These are phyloP conservation scores for Batillaria attramentaria DNA, from an alignment of 1,140 invertebrate genomes.

Conservation along the genomic window DNA sequence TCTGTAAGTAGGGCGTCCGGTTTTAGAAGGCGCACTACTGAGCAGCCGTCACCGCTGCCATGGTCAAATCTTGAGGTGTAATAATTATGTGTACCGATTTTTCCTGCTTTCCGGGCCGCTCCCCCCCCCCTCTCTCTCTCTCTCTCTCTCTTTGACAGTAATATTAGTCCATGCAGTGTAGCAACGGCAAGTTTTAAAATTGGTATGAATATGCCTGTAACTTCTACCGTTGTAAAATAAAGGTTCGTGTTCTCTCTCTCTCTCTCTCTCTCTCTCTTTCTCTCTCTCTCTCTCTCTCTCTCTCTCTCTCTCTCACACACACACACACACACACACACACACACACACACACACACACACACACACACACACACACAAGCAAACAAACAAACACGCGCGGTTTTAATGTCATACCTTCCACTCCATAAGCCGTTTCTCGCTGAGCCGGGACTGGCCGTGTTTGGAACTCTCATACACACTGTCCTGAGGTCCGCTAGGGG, in stretches of 20 bases:
- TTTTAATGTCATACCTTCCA: too few species aligned
- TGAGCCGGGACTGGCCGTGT: constrained; percentile 29
- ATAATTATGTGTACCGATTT: too few species aligned
- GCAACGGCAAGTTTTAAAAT: too few species aligned
- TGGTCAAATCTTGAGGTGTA: too few species aligned
- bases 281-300: neutral
- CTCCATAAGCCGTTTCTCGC: constrained; percentile 43
- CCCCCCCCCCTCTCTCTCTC: neutral
- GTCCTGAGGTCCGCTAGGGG: constrained; percentile 36
- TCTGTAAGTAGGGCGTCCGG: too few species aligned
- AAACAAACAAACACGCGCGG: neutral
- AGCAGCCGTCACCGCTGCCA: too few species aligned
- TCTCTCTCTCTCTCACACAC: neutral
- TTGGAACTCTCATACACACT: constrained; percentile 39
- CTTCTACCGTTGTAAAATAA: too few species aligned
- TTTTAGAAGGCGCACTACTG: too few species aligned
- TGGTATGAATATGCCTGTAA: too few species aligned
- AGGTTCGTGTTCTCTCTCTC: neutral
- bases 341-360: neutral
- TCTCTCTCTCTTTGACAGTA: neutral
- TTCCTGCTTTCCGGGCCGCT: neutral
- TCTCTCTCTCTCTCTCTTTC: neutral
- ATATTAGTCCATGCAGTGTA: too few species aligned
- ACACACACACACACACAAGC: constrained; percentile 6
- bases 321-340: neutral